Base-by-base conservation (phyloP, 92 coral and sea anemone genomes). In the Virgularia gustaviana region DNA sequence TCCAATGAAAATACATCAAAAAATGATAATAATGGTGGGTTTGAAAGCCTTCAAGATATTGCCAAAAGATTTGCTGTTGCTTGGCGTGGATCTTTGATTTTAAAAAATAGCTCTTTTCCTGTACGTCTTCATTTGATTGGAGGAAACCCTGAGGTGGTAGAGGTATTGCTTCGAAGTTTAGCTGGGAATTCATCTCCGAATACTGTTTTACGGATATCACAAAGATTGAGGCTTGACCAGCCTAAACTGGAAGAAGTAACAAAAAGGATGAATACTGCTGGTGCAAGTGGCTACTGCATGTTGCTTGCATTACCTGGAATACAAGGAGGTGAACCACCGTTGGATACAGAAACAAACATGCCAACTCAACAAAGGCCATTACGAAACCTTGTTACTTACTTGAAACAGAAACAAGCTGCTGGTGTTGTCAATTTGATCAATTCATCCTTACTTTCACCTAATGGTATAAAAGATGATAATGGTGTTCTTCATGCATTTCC, bases 401-500 rank as follows among this genome's bases (percentile, higher is more conserved):
- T 94, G 43, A 94, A 94, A 83, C 94, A 86, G 72, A 94, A 94
- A 78, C 99, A 94, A 80, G 99, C 99, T 82, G 99, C 99, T 66
- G 99, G 96, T 56, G 99, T 94, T 74, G 96, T 94, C 18, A 94
- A 94, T 65, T 88, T 94, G 64, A 91, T 96, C 79, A 85, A 84
- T 33, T 68, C 81, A 29, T 89, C 88, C 59, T 71, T 85, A 41
- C 85, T 82, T 57, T 82, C 90, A 24, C 86, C 90, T 42, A 81
- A 88, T 9, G 76, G 76, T 72, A 75, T 82, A 65, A 85, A 68
- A 63, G 99, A 94, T 75, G 99, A 94, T 55, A 77, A 83, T 49
- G 99, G 99, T 45, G 99, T 94, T 52, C 88, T 94, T 65, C 99
- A 94, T 87, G 99, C 99, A 57, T 94, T 94, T 81, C 99, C 99